Evolutionary conservation across 2,797 vertebrate species (phyloP).

Genomic region (Channa striata): DNA sequence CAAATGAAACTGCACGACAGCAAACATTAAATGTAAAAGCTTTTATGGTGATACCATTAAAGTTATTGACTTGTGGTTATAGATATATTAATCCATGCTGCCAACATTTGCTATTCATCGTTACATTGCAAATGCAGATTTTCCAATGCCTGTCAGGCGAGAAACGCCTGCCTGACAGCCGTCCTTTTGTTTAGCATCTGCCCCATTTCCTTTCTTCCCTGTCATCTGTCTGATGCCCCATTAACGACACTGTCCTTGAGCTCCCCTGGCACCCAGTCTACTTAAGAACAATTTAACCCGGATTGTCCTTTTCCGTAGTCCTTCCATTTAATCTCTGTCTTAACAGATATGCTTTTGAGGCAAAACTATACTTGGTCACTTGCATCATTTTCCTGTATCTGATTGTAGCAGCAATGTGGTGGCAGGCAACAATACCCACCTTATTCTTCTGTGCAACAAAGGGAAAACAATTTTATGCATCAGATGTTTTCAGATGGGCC

Average conservation of each 20-base stretch:
- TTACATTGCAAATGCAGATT: constrained; percentile 37
- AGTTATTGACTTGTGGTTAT: not conserved
- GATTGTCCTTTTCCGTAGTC: constrained; percentile 38
- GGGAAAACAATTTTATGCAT: constrained; percentile 30
- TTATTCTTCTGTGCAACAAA: not conserved
- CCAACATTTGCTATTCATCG: constrained; percentile 31
- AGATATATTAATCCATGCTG: not conserved
- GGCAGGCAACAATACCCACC: not conserved
- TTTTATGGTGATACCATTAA: not conserved
- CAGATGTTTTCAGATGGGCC: constrained; percentile 30
- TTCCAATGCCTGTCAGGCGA: constrained; percentile 42
- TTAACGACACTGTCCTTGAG: constrained; percentile 75
- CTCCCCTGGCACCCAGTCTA: constrained; percentile 53
- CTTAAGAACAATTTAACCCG: constrained; percentile 58
- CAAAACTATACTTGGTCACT: constrained; percentile 11
- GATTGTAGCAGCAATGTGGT: constrained; percentile 4
- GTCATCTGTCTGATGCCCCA: constrained; percentile 68
- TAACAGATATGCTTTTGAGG: constrained; percentile 35
- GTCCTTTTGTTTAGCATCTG: constrained; percentile 47
- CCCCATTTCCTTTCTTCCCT: constrained; percentile 53
- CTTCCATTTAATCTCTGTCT: constrained; percentile 49
- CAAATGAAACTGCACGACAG: not conserved
- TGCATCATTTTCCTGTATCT: constrained; percentile 7
- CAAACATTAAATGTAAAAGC: constrained; percentile 1
- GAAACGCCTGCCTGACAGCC: constrained; percentile 40